These are phyloP conservation scores for Trisateles emortualis DNA, from an alignment of 2,888 invertebrate species.

Conservation along the genomic window DNA sequence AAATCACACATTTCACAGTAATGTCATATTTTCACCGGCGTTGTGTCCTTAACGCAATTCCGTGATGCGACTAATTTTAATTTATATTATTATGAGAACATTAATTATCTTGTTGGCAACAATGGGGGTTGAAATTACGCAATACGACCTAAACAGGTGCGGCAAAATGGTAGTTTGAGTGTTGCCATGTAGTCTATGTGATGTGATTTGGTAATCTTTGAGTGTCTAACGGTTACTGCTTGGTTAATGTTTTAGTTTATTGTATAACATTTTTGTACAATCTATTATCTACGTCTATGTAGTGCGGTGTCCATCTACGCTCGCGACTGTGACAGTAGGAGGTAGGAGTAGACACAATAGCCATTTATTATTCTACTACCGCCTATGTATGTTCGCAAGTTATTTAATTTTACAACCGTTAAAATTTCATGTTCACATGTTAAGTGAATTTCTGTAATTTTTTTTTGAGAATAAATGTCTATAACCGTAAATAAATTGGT, in stretches of 20 bases:
- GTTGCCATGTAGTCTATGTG: not conserved
- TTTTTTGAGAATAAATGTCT: no score
- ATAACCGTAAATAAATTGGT: no score
- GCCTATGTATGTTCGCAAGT: no score
- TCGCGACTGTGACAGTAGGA: no score
- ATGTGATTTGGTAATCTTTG: not conserved
- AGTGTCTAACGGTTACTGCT: not conserved
- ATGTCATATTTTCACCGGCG: slow-evolving; percentile 1
- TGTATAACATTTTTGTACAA: no score
- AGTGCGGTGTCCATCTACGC: no score
- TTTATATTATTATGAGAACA: slow-evolving; percentile 23
- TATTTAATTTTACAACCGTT: no score
- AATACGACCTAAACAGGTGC: slow-evolving; percentile 1
- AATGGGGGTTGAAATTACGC: slow-evolving; percentile 26
- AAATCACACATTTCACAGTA: not conserved
- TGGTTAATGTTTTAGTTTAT: not conserved
- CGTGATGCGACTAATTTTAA: slow-evolving; percentile 23
- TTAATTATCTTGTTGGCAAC: slow-evolving; percentile 33
- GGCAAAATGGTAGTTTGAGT: not conserved
- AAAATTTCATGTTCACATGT: no score
- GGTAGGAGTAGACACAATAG: no score
- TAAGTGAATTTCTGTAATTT: no score
- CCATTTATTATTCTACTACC: no score
- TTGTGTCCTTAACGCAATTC: slow-evolving; percentile 9
- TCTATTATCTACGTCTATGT: no score